Percentiles rank a stretch among this genome's conserved stretches.
phyloP scores from a whole-genome alignment of 53 echinoderm and acorn worm species.

The Luidia sarsii region DNA sequence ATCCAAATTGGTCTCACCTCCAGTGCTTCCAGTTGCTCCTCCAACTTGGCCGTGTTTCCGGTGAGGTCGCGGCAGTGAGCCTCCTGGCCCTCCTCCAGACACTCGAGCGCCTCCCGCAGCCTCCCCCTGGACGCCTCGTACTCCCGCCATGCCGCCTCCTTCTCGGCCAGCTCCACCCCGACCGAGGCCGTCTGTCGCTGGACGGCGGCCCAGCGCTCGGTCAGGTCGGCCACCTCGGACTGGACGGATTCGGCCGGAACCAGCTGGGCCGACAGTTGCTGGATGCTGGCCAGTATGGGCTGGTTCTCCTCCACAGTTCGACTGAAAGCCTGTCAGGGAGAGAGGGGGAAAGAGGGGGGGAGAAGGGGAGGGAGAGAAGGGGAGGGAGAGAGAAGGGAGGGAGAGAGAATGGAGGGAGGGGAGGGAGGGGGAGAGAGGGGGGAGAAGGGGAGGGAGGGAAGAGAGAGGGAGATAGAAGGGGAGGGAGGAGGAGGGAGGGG shows the following conservation, averaged over 20 bases:
- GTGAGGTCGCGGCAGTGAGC: constrained; percentile 52
- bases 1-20: constrained; percentile 59
- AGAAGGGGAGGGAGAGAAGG: too few species aligned
- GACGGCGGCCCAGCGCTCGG: constrained; percentile 43
- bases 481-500: too few species aligned
- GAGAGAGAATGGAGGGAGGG: too few species aligned
- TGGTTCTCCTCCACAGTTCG: constrained; percentile 48
- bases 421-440: too few species aligned
- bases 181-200: constrained; percentile 18
- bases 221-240: constrained; percentile 41
- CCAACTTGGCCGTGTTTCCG: constrained; percentile 54
- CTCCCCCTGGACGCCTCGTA: constrained; percentile 44
- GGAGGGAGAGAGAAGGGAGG: too few species aligned
- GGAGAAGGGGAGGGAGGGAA: too few species aligned
- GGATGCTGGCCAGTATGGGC: constrained; percentile 59
- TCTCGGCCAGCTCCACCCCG: constrained; percentile 28
- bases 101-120: constrained; percentile 54
- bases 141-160: constrained; percentile 62
- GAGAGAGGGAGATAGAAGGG: too few species aligned
- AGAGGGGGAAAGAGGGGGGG: too few species aligned
- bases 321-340: too few species aligned
- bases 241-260: constrained; percentile 28
- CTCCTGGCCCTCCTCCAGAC: constrained; percentile 38
- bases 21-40: constrained; percentile 52
- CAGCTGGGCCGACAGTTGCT: constrained; percentile 35